Conservation (phyloP, 2,888 invertebrate species). For the Limnephilus marmoratus region DNA sequence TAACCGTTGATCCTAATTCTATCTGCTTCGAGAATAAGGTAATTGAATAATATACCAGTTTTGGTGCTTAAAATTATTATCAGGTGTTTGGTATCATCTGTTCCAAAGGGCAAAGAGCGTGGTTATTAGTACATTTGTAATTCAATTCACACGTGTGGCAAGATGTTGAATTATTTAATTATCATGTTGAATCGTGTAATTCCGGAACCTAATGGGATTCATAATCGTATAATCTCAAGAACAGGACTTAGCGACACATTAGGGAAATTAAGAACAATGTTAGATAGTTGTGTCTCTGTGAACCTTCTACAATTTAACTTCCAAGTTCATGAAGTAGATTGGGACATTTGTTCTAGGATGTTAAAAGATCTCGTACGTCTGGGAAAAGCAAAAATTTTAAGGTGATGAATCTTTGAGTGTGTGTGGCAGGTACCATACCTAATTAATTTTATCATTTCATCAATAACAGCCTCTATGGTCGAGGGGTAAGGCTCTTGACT, state of each 20-base stretch:
- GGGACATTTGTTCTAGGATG: background rate
- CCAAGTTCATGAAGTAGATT: background rate
- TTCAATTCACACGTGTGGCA: constrained; percentile 49
- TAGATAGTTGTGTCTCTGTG: constrained; percentile 50
- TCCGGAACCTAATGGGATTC: constrained; percentile 58
- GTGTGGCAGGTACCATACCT: too few relatives aligned
- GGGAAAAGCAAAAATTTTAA: too few relatives aligned
- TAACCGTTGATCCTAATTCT: background rate
- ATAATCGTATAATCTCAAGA: constrained; percentile 60
- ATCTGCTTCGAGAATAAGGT: background rate
- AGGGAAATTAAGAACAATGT: constrained; percentile 59
- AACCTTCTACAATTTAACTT: background rate
- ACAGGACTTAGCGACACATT: constrained; percentile 53
- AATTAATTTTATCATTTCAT: too few relatives aligned
- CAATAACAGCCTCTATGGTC: too few relatives aligned
- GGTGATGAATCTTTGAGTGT: too few relatives aligned
- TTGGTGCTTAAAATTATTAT: background rate
- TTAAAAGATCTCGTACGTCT: background rate
- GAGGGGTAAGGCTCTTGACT: too few relatives aligned
- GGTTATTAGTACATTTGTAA: background rate
- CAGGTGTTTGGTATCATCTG: background rate
- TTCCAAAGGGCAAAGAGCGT: background rate
- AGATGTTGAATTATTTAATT: constrained; percentile 61
- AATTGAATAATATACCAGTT: background rate
- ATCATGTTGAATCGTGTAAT: constrained; percentile 58